Percentiles rank a stretch among this genome's conserved stretches.
Evolutionary conservation across 1,140 invertebrate species (phyloP).

Genomic region (Lanistes nyassanus): DNA sequence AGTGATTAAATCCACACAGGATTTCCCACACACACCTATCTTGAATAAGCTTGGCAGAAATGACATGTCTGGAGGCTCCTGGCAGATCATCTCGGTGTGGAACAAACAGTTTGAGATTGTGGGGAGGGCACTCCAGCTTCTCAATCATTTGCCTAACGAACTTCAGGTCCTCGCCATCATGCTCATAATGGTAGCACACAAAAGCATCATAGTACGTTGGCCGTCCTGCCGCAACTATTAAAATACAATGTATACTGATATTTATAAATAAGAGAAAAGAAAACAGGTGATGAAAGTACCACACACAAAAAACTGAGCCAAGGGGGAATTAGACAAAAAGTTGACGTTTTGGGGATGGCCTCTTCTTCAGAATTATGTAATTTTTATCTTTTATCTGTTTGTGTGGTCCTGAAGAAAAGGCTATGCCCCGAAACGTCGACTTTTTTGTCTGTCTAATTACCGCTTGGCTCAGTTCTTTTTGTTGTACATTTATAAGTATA

Average conservation of each 20-base stretch:
- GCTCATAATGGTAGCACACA: constrained; percentile 62
- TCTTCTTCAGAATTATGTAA: too few species aligned
- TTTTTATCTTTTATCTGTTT: too few species aligned
- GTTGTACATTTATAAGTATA: too few species aligned
- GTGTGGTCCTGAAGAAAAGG: too few species aligned
- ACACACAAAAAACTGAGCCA: too few species aligned
- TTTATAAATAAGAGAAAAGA: neutral
- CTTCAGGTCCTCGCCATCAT: constrained; percentile 43
- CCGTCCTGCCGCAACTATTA: constrained; percentile 33
- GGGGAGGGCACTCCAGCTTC: constrained; percentile 53
- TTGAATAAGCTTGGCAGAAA: constrained; percentile 63
- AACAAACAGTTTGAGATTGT: constrained; percentile 62
- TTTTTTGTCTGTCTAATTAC: too few species aligned
- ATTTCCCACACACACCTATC: constrained; percentile 52
- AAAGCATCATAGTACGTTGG: constrained; percentile 64
- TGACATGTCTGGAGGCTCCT: constrained; percentile 55
- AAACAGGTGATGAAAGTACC: neutral
- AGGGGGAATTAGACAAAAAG: too few species aligned
- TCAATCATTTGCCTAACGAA: constrained; percentile 62
- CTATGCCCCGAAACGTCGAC: too few species aligned
- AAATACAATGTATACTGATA: neutral
- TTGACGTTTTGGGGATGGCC: too few species aligned
- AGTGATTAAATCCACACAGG: too few species aligned
- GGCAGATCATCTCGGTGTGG: constrained; percentile 60
- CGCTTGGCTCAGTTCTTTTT: too few species aligned